A percentile compares a stretch with the other conserved stretches of the same genome.
These are phyloP conservation scores for Oncorhynchus nerka DNA, from an alignment of 2,113 vertebrate genomes.

Conservation along the genomic window DNA sequence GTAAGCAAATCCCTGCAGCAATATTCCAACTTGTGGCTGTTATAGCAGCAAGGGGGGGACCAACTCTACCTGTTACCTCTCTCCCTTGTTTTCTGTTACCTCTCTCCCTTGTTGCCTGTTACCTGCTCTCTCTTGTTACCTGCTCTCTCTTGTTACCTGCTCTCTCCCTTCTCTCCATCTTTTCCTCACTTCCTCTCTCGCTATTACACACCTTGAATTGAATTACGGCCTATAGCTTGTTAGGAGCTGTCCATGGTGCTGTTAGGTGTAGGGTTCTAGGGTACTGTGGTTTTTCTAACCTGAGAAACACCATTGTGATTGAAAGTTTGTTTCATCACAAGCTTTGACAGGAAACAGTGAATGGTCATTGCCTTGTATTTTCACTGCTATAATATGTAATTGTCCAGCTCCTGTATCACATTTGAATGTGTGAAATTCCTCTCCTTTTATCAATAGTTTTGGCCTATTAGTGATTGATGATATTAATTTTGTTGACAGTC, in stretches of 20 bases:
- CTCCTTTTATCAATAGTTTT: not conserved
- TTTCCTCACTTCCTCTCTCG: not conserved
- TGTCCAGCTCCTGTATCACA: conserved; percentile 29
- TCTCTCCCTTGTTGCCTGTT: no score
- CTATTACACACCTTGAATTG: not conserved
- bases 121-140: no score
- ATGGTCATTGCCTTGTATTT: no score
- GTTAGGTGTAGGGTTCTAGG: conserved; percentile 25
- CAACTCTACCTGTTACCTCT: not conserved
- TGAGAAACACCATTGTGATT: not conserved
- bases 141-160: not conserved
- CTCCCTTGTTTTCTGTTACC: no score
- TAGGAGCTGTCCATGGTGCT: no score
- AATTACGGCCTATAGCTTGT: no score
- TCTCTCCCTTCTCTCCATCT: not conserved
- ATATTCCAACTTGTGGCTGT: no score
- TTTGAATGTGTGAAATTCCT: not conserved
- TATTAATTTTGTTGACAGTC: conserved; percentile 37
- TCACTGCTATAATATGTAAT: not conserved
- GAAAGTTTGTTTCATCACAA: no score
- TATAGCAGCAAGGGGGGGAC: no score
- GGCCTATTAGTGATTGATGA: conserved; percentile 23
- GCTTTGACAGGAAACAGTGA: no score
- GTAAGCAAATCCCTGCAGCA: no score
- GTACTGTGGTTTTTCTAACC: conserved; percentile 50